Conservation (phyloP, 23 tunicate species). For the Diplosoma virens region DNA sequence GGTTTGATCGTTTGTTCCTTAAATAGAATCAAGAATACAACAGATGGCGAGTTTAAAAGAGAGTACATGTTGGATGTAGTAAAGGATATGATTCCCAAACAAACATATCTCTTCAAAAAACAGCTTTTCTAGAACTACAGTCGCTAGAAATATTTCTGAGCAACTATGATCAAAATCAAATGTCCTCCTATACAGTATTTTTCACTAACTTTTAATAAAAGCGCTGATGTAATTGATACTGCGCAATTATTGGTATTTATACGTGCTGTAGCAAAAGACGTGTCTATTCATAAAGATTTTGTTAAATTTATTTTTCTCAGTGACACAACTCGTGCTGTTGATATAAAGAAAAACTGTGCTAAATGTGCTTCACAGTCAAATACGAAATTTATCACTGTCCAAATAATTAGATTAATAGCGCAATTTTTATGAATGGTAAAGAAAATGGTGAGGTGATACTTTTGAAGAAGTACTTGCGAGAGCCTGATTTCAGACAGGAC, state of each 20-base stretch:
- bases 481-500: neutral
- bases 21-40: no score
- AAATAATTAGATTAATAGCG: neutral
- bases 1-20: no score
- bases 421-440: neutral
- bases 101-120: neutral
- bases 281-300: neutral
- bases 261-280: neutral
- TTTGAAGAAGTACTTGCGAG: neutral
- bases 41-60: no score
- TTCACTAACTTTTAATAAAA: no score
- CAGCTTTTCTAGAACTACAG: neutral
- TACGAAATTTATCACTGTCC: no score
- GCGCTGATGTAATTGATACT: no score
- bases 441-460: neutral
- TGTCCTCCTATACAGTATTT: neutral
- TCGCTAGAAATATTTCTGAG: no score
- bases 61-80: neutral
- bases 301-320: neutral
- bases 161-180: neutral
- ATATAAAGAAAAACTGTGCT: no score
- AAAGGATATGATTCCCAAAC: neutral
- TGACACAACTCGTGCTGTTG: neutral
- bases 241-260: neutral
- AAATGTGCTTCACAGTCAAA: no score